Evolutionary conservation across 2,888 invertebrate species (phyloP).

Genomic region (Junonia oenone): DNA sequence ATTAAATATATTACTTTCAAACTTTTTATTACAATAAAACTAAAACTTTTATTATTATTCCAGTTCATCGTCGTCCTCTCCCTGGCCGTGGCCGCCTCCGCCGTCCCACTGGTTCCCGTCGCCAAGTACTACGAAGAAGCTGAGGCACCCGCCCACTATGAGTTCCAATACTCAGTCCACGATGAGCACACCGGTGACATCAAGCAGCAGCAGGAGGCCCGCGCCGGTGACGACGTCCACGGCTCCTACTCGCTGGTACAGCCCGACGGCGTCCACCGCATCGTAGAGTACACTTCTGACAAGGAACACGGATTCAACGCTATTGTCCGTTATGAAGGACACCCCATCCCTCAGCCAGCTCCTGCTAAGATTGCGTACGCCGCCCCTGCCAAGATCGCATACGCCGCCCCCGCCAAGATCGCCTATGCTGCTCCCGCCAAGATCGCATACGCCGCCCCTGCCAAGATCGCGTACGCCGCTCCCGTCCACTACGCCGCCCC

Average conservation of each 20-base stretch:
- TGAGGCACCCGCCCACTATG: constrained; percentile 62
- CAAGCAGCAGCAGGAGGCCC: constrained; percentile 68
- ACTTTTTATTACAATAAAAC: too few relatives aligned
- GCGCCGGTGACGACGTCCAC: constrained; percentile 62
- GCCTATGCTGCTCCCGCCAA: constrained; percentile 18
- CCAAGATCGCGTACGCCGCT: constrained; percentile 29
- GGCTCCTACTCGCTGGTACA: constrained; percentile 71
- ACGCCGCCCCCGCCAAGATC: constrained; percentile 34
- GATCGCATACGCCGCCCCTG: constrained; percentile 32
- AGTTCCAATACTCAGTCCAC: constrained; percentile 66
- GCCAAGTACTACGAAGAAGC: constrained; percentile 54
- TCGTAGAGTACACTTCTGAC: constrained; percentile 69
- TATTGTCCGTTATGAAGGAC: constrained; percentile 57
- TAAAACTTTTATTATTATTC: background rate
- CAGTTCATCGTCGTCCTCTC: constrained; percentile 45
- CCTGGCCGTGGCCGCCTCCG: constrained; percentile 44
- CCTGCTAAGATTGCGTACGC: constrained; percentile 40
- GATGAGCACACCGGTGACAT: constrained; percentile 66
- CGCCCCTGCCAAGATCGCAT: constrained; percentile 36
- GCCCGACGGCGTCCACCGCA: constrained; percentile 65
- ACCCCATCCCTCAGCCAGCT: constrained; percentile 21
- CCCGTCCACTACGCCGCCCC: constrained; percentile 27
- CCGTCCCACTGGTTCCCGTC: constrained; percentile 38
- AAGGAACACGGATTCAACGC: constrained; percentile 68
- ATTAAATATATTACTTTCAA: background rate